Conservation (phyloP, 2,113 vertebrate species). For the Ochotona curzoniae region DNA sequence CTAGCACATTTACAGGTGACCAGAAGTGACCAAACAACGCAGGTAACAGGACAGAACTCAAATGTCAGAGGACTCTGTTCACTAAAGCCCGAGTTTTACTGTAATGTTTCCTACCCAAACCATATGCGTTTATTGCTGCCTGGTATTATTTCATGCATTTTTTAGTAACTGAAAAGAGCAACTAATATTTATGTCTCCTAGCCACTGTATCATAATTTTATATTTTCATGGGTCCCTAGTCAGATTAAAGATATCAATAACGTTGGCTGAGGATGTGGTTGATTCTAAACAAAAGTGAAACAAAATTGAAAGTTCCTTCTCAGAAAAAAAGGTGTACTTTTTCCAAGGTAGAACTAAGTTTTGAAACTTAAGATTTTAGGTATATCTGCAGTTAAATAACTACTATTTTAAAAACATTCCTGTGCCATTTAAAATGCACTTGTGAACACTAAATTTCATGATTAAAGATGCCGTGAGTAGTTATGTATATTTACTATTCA, state of each 20-base stretch:
- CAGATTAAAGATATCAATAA: slow-evolving; percentile 50
- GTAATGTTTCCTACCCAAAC: background rate
- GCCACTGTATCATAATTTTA: background rate
- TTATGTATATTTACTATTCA: slow-evolving; percentile 28
- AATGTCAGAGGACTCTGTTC: background rate
- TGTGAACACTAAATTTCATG: slow-evolving; percentile 48
- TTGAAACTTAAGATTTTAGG: slow-evolving; percentile 38
- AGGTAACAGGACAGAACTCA: background rate
- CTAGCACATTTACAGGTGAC: background rate
- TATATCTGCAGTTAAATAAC: slow-evolving; percentile 49
- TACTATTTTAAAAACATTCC: background rate
- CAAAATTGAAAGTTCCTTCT: slow-evolving; percentile 55
- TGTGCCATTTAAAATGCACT: slow-evolving; percentile 45
- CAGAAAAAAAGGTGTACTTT: background rate
- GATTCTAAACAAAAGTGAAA: slow-evolving; percentile 70
- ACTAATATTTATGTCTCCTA: background rate
- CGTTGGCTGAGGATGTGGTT: slow-evolving; percentile 52
- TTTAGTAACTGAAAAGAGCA: background rate
- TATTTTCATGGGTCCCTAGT: background rate
- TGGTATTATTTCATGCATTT: background rate
- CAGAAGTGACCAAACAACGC: slow-evolving; percentile 64
- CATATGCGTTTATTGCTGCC: background rate
- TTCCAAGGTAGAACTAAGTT: slow-evolving; percentile 34
- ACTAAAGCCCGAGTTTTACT: background rate
- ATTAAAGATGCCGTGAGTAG: slow-evolving; percentile 15